Evolutionary conservation across 2,113 vertebrate genomes (phyloP), one percentile per base, ranked within the genome.

Genomic region (human (Homo sapiens)): DNA sequence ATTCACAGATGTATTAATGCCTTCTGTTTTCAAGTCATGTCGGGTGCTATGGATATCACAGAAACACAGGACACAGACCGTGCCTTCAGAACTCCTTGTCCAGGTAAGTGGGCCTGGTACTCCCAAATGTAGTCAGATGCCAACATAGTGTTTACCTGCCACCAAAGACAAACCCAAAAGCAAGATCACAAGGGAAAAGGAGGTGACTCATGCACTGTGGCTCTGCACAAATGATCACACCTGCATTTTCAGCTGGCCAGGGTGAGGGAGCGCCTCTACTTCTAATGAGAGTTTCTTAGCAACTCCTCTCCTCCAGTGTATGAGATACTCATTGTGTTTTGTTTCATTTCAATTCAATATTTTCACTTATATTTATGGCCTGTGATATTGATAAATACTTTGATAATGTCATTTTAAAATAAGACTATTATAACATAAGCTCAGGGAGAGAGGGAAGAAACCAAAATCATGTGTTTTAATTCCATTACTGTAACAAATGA

Each of bases 71-170:
- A 66, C 8, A 8, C 16, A 59, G 22, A 17, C 8, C 22, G 0
- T 0, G 0, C 27, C n/a, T 64, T 84, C n/a, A 18, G 30, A 1
- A 20, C 10, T 18, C 25, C 32, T 8, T 8, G 48, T 43, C 14
- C 48, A 32, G 16, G 5, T 52, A 3, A 11, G 57, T 16, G 40
- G 0, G 2, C 2, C 0, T 3, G 14, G 5, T 23, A 40, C 35
- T 45, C 40, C 30, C 55, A 66, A 2, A 22, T 13, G 16, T 25
- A 0, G 17, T 3, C 5, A 13, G 5, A 9, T 6, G 22, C 20
- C 22, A 11, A 3, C 0, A 0, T 2, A 0, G 3, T 5, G 2
- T 43, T 5, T 38, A 7, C 11, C 20, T 8, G 18, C 14, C 30
- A 16, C n/a, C 5, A 18, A 55, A 18, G n/a, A 40, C 25, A 12